Evolutionary conservation across 2,113 vertebrate genomes (phyloP), one percentile per base, ranked within the genome.

Genomic region (Neogale vison): DNA sequence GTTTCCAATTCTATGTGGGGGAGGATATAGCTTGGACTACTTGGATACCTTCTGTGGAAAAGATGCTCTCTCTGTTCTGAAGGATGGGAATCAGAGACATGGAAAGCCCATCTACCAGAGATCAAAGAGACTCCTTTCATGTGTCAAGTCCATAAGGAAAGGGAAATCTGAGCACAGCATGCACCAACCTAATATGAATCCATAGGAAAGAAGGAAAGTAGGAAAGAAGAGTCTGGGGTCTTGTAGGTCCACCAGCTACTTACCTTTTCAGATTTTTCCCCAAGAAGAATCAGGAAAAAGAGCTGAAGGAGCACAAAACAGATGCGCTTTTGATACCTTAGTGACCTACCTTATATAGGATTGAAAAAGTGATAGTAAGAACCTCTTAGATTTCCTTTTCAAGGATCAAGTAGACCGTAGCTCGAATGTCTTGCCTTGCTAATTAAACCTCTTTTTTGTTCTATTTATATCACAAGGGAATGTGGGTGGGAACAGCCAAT

Each of bases 381-480:
- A 97, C 99, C 98, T 97, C 99, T 99, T 99, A 97, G 98, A 99
- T 99, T 99, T 99, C 99, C 98, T 98, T 98, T 98, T 98, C 88
- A 94, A 97, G 99, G 99, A 99, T 99, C 99, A 99, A 98, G 98
- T 99, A 98, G 98, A 98, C 97, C 97, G 83, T 98, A 96, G 99
- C 99, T 99, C 99, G 72, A 98, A 98, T 99, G 99, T 98, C 99
- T 99, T 98, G 98, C 98, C 98, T 99, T 99, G 98, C 99, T 99
- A 99, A 99, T 99, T 98, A 99, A 99, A 99, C 98, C 99, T 98
- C 98, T 98, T 98, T 98, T 98, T 98, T 98, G 98, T 98, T 98
- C 98, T 99, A 98, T 99, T 99, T 99, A 98, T 99, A 99, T 98
- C 96, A 88, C 95, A 98, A 98, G 96, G 96, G 93, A 98, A 97